These are phyloP conservation scores for Carlito syrichta DNA, from an alignment of 2,113 vertebrate species.

Conservation along the genomic window DNA sequence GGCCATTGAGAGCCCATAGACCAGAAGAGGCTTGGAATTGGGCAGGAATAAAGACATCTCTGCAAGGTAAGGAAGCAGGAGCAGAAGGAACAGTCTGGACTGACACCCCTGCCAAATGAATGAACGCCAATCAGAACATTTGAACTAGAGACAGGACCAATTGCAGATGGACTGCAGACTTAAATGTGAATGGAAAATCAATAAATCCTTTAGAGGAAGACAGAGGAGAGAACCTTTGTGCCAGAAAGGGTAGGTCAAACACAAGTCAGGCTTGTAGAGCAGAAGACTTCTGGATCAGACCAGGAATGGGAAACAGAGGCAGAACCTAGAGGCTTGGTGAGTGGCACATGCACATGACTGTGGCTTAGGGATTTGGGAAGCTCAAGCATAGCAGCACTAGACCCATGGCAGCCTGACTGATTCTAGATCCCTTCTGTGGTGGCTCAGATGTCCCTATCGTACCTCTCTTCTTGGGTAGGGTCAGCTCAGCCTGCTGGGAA, in stretches of 20 bases:
- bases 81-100: background rate
- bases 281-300: background rate
- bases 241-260: background rate
- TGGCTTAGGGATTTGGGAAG: background rate
- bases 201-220: slow-evolving; percentile 1
- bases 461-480: background rate
- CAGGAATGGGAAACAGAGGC: background rate
- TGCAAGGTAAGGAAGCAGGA: background rate
- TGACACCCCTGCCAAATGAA: background rate
- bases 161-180: background rate
- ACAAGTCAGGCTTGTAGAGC: background rate
- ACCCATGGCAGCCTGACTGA: background rate
- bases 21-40: background rate
- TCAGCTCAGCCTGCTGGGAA: background rate
- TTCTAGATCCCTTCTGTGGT: background rate
- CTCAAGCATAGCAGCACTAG: background rate
- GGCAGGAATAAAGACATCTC: background rate
- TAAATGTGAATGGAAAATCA: slow-evolving; percentile 24
- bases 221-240: background rate
- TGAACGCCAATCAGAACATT: background rate
- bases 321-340: background rate
- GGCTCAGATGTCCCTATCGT: background rate
- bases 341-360: background rate
- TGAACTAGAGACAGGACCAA: background rate
- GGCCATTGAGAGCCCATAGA: background rate